Conservation (phyloP, 1,140 invertebrate species). For the Drosophila kepulauana region DNA sequence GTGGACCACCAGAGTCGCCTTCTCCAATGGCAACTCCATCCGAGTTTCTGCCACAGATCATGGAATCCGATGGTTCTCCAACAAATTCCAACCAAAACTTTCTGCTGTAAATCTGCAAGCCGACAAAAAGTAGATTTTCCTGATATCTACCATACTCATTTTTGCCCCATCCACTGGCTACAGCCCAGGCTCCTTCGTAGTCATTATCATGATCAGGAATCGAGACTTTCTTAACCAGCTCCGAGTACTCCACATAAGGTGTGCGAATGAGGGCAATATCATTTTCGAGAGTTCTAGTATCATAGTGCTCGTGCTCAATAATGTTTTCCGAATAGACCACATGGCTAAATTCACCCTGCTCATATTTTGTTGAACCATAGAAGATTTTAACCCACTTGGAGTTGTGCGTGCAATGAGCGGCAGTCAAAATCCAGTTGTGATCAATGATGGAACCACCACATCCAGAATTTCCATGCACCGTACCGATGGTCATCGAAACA, state of each 20-base stretch:
- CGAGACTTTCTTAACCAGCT: too few relatives aligned
- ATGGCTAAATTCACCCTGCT: background rate
- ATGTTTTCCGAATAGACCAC: constrained; percentile 81
- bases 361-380: constrained; percentile 11
- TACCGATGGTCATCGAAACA: too few relatives aligned
- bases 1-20: constrained; percentile 43
- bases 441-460: constrained; percentile 87
- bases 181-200: constrained; percentile 10
- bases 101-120: constrained; percentile 15
- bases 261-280: too few relatives aligned
- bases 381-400: constrained; percentile 1
- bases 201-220: background rate
- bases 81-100: background rate
- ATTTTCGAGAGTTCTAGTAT: too few relatives aligned
- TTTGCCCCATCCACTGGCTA: constrained; percentile 42
- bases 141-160: background rate
- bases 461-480: too few relatives aligned
- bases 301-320: constrained; percentile 25
- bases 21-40: too few relatives aligned
- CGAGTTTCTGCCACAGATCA: too few relatives aligned
- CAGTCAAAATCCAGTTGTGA: constrained; percentile 86
- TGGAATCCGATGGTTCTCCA: constrained; percentile 4
- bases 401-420: constrained; percentile 75
- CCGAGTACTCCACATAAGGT: too few relatives aligned
- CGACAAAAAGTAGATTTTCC: constrained; percentile 12